A percentile compares a stretch with the other conserved stretches of the same genome.
Conservation (phyloP, 2,888 invertebrate species). For the Cylloceria caligata region DNA sequence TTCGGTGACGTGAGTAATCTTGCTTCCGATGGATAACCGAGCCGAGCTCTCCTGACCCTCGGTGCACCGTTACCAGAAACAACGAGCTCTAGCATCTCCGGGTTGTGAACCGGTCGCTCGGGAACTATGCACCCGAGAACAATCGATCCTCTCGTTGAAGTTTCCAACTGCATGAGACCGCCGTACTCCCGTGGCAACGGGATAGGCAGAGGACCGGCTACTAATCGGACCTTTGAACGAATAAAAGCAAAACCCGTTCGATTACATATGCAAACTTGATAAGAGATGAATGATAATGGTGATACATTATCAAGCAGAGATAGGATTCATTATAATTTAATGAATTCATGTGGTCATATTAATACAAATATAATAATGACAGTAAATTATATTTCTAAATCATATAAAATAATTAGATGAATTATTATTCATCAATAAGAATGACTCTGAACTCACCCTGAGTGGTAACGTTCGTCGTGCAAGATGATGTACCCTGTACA, state of each 20-base stretch:
- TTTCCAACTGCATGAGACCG: constrained; percentile 84
- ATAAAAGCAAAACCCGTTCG: constrained; percentile 14
- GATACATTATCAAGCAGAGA: background rate
- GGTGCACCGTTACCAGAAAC: constrained; percentile 82
- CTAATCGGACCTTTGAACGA: constrained; percentile 83
- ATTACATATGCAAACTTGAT: background rate
- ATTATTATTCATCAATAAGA: no score
- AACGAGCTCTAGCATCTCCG: constrained; percentile 83
- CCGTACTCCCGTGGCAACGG: constrained; percentile 82
- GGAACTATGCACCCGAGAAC: constrained; percentile 86
- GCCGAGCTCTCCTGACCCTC: constrained; percentile 80
- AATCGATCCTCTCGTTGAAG: constrained; percentile 83
- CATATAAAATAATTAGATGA: no score
- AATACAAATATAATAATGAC: no score
- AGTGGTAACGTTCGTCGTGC: constrained; percentile 85
- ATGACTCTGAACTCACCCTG: constrained; percentile 75
- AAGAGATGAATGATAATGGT: background rate
- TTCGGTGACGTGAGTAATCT: constrained; percentile 85
- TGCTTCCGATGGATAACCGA: constrained; percentile 84
- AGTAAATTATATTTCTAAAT: no score
- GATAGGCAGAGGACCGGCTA: constrained; percentile 84
- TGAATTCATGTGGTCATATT: no score
- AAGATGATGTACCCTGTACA: constrained; percentile 86
- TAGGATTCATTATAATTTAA: background rate
- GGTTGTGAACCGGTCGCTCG: constrained; percentile 83